Evolutionary conservation across 2,888 invertebrate genomes (phyloP), one percentile per base, ranked within the genome.

Genomic region (Gandaritis pyraliata): DNA sequence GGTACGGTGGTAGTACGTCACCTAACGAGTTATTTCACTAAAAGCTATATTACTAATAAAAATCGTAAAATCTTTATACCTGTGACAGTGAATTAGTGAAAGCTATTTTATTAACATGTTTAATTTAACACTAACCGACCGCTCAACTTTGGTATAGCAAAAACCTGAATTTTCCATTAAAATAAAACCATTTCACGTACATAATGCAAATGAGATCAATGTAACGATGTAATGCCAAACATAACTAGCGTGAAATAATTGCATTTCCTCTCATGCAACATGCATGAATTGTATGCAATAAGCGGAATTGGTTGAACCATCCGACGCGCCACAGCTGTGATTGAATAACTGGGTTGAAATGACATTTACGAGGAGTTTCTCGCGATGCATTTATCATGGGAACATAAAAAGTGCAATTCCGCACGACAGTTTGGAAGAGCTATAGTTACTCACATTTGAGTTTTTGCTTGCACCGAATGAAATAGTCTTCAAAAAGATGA

Each of bases 251-350:
- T 48, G 61, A 72, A 71, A 79, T 81, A 77, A 82, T 81, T 82
- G 77, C 76, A 75, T 81, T 75, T 66, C 61, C 64, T 65, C 65
- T 77, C 71, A 79, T 82, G 68, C 73, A 82, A 75, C 72, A 81
- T 82, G 76, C 75, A 82, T 81, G 81, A 77, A 74, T 64, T 69
- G 49, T 62, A 72, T 76, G 78, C 80, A 78, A 81, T 82, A 76
- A 77, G 68, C 71, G 65, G 57, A 71, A 71, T 69, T 68, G 65
- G 66, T 61, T 62, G 61, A 63, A 48, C 57, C 58, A 66, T 54
- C 59, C 66, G 46, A 61, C 61, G 63, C 18, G 39, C 29, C 47
- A 47, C 58, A 58, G 61, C 60, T 48, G 38, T 53, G n/a, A 49
- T 52, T 49, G 16, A 49, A 49, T 52, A 60, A 52, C 64, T 64